Evolutionary conservation across 1,140 invertebrate species (phyloP).

Genomic region (Musca vetustissima): DNA sequence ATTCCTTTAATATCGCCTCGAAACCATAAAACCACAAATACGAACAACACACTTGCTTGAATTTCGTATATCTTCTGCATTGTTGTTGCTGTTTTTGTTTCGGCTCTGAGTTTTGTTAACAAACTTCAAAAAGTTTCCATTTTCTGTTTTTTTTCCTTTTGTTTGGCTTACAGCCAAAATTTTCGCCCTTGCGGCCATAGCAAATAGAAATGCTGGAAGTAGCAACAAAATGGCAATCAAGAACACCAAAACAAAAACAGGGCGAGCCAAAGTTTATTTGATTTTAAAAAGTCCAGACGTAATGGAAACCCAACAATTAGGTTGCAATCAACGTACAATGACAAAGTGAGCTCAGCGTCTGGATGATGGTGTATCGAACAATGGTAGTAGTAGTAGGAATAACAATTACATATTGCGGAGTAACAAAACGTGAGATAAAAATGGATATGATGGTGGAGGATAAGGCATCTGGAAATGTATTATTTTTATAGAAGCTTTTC

Average conservation of each 20-base stretch:
- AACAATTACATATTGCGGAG: no score
- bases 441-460: no score
- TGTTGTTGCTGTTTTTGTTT: not conserved
- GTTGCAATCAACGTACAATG: constrained; percentile 9
- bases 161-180: constrained; percentile 11
- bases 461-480: no score
- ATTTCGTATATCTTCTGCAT: not conserved
- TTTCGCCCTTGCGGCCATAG: not conserved
- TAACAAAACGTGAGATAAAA: no score
- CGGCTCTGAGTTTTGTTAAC: constrained; percentile 11
- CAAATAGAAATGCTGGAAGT: not conserved
- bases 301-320: constrained; percentile 23
- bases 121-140: constrained; percentile 13
- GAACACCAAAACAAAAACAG: not conserved
- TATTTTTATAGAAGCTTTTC: no score
- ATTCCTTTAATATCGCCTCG: not conserved
- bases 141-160: no score
- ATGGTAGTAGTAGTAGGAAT: no score
- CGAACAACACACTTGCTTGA: not conserved
- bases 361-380: no score
- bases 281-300: constrained; percentile 20
- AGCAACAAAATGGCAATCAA: no score
- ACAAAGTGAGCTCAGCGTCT: no score
- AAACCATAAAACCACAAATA: constrained; percentile 17
- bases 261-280: constrained; percentile 4